Conservation (phyloP, 2,888 invertebrate species). For the Electrophaes corylata region DNA sequence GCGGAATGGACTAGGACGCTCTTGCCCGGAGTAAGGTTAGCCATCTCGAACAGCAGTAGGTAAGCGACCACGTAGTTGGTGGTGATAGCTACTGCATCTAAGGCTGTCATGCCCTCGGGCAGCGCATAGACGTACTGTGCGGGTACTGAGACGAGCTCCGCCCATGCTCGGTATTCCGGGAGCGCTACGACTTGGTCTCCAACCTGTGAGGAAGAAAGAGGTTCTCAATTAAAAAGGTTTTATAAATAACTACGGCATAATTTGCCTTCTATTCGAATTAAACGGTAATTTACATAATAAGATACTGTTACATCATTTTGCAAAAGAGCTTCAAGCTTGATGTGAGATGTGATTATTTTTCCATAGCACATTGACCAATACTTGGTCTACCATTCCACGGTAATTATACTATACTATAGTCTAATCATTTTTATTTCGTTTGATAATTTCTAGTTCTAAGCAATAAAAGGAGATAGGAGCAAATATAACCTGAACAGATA, state of each 20-base stretch:
- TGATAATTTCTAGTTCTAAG: neutral
- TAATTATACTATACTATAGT: no score
- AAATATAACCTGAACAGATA: neutral
- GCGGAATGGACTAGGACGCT: slow-evolving; percentile 93
- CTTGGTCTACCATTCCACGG: no score
- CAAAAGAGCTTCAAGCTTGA: no score
- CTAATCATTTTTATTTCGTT: neutral
- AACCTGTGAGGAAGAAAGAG: slow-evolving; percentile 76
- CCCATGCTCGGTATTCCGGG: slow-evolving; percentile 94
- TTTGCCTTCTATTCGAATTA: no score
- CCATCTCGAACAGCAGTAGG: slow-evolving; percentile 93
- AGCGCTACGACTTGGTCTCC: slow-evolving; percentile 93
- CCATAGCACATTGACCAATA: no score
- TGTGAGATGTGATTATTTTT: no score
- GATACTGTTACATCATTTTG: no score
- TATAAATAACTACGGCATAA: no score
- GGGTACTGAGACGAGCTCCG: slow-evolving; percentile 92
- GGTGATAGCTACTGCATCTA: slow-evolving; percentile 93
- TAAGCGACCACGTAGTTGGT: slow-evolving; percentile 95
- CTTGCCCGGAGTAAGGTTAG: slow-evolving; percentile 90
- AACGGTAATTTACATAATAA: no score
- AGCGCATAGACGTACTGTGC: slow-evolving; percentile 92
- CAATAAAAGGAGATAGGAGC: neutral
- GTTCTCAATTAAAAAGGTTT: neutral
- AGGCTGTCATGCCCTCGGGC: slow-evolving; percentile 89